Evolutionary conservation across 2,888 invertebrate genomes (phyloP), one percentile per base, ranked within the genome.

Genomic region (Synergus laeviventris): DNA sequence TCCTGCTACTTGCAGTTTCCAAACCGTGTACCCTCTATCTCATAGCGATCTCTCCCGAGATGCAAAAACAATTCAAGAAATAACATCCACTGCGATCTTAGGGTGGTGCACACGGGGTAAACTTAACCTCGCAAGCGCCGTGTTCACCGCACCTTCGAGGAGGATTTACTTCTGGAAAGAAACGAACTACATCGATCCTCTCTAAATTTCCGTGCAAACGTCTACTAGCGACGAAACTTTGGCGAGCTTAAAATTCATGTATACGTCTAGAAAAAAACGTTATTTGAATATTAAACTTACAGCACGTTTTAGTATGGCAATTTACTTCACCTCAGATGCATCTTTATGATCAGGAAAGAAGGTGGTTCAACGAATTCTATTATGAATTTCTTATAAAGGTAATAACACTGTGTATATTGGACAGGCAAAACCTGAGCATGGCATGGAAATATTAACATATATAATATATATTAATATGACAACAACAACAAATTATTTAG

Each of bases 1-100:
- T 83, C 81, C 78, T 76, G 81, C 78, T 81, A 74, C 79, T 78
- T 80, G 78, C 79, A 81, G 80, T 81, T 38, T 70, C 77, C 73
- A 75, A 79, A 78, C 82, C 82, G 82, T 84, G 83, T 83, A 82
- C 70, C 73, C 81, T 74, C 78, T 83, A 82, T 83, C 85, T 81
- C 74, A 66, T 76, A 78, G 73, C 79, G 81, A 85, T 85, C 83
- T 84, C 81, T 78, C 82, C 81, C 79, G 81, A 81, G 82, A 83
- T 81, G 84, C 79, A 84, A 83, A 83, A 83, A 83, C 84, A 84
- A 83, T 83, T 81, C 78, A 78, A 82, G 84, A 82, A 83, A 83
- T 85, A 85, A 82, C 83, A 81, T 80, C 80, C 79, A 74, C 78
- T 80, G 78, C 76, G 77, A 64, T 64, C 78, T 75, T 64, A 80